Evolutionary conservation across 2,113 vertebrate genomes (phyloP).

Genomic region (Chiloscyllium plagiosum): DNA sequence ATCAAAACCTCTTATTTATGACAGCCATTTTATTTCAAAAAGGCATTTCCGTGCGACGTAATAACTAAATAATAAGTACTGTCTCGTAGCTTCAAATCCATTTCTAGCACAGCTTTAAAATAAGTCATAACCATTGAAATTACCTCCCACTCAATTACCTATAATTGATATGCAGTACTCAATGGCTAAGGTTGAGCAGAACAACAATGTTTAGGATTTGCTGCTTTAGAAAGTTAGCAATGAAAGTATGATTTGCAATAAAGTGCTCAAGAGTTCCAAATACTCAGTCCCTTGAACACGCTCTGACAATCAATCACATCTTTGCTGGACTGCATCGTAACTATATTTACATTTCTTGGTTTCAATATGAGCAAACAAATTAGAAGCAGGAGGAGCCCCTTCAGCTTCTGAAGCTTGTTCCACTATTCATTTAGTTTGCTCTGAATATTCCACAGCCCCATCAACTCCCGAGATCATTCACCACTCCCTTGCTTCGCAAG

Average conservation of each 20-base stretch:
- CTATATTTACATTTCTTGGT: not conserved
- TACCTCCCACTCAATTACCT: not conserved
- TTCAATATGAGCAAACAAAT: too few species aligned
- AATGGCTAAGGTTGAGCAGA: not conserved
- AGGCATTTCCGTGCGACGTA: not conserved
- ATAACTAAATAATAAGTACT: too few species aligned
- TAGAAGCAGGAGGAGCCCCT: too few species aligned
- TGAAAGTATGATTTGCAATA: not conserved
- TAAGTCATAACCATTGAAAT: not conserved
- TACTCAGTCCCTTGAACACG: not conserved
- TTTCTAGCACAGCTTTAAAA: not conserved
- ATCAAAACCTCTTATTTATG: not conserved
- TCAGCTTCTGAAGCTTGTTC: too few species aligned
- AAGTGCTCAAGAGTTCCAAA: not conserved
- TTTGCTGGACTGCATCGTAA: not conserved
- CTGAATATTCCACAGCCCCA: too few species aligned
- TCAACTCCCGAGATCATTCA: too few species aligned
- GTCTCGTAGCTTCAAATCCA: not conserved
- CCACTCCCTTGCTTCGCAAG: too few species aligned
- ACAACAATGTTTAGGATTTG: not conserved
- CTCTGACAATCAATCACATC: not conserved
- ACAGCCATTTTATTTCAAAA: not conserved
- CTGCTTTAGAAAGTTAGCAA: not conserved
- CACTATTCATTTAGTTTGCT: too few species aligned
- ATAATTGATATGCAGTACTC: not conserved